Percentiles rank a stretch among this genome's conserved stretches.
phyloP scores from a whole-genome alignment of 2,888 invertebrate genomes.

The Ochlodes sylvanus region DNA sequence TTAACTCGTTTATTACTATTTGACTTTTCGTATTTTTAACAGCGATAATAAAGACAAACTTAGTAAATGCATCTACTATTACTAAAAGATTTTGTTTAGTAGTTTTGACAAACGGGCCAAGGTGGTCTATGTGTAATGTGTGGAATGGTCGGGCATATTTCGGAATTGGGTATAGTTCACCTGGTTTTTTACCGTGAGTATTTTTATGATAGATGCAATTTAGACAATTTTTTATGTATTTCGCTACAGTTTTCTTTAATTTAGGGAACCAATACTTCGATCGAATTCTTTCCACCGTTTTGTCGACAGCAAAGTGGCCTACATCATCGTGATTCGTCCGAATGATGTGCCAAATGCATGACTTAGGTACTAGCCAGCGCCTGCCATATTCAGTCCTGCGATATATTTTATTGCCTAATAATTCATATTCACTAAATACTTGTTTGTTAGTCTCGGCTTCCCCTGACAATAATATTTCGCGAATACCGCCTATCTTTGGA shows the following conservation, averaged over 20 bases:
- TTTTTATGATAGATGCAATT: slow-evolving; percentile 43
- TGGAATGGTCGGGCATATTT: slow-evolving; percentile 45
- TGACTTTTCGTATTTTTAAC: slow-evolving; percentile 42
- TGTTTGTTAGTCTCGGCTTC: slow-evolving; percentile 36
- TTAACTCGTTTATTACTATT: slow-evolving; percentile 41
- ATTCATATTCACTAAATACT: slow-evolving; percentile 42
- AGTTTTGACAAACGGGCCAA: slow-evolving; percentile 46
- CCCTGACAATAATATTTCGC: slow-evolving; percentile 32
- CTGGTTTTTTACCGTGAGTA: slow-evolving; percentile 40
- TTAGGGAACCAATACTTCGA: slow-evolving; percentile 47
- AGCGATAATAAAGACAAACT: slow-evolving; percentile 48
- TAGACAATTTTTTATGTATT: slow-evolving; percentile 44
- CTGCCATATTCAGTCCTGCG: slow-evolving; percentile 40
- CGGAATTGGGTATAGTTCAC: slow-evolving; percentile 43
- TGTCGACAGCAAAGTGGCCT: slow-evolving; percentile 50
- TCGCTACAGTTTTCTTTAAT: slow-evolving; percentile 41
- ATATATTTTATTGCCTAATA: slow-evolving; percentile 41
- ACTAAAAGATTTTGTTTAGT: slow-evolving; percentile 44
- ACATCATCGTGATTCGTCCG: slow-evolving; percentile 48
- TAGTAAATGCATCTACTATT: slow-evolving; percentile 44
- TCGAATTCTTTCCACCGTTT: slow-evolving; percentile 45
- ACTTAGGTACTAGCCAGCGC: slow-evolving; percentile 48
- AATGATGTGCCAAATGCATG: slow-evolving; percentile 44
- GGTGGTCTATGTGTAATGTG: slow-evolving; percentile 45
- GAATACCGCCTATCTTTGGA: slow-evolving; percentile 21